Conservation (phyloP, 1,140 invertebrate genomes). For the Mycetomoellerius zeteki region DNA sequence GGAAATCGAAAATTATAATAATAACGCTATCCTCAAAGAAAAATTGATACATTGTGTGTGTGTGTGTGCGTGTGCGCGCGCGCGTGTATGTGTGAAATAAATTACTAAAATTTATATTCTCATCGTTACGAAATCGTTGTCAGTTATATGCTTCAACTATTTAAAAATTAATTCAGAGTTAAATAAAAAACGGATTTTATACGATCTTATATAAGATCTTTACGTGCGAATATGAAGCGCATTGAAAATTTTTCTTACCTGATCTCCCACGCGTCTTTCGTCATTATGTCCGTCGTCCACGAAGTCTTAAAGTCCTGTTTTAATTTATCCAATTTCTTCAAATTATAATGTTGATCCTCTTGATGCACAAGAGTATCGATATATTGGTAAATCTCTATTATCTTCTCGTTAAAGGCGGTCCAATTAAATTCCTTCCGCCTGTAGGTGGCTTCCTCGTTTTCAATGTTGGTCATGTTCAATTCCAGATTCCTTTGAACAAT, state of each 20-base stretch:
- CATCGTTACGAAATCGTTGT: too few species aligned
- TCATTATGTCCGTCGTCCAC: conserved; percentile 75
- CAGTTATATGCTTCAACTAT: too few species aligned
- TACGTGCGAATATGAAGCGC: background rate
- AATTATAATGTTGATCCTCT: conserved; percentile 64
- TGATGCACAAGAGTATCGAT: conserved; percentile 78
- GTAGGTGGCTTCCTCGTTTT: conserved; percentile 41
- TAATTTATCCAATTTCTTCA: conserved; percentile 64
- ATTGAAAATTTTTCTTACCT: conserved; percentile 74
- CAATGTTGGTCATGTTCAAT: conserved; percentile 73
- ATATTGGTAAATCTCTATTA: conserved; percentile 80
- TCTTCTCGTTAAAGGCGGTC: conserved; percentile 81
- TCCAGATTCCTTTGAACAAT: conserved; percentile 77
- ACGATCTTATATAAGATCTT: background rate
- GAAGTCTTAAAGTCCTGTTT: conserved; percentile 71
- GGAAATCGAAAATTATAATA: too few species aligned
- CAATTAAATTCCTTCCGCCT: conserved; percentile 77
- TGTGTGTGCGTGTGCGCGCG: background rate
- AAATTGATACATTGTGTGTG: too few species aligned
- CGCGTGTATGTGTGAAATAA: background rate
- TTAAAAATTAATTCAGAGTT: too few species aligned
- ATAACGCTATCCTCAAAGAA: too few species aligned
- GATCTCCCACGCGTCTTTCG: conserved; percentile 77
- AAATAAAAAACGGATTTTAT: too few species aligned
- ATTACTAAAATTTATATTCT: too few species aligned